Evolutionary conservation across 2,888 invertebrate species (phyloP).

Genomic region (Orthosia gothica): DNA sequence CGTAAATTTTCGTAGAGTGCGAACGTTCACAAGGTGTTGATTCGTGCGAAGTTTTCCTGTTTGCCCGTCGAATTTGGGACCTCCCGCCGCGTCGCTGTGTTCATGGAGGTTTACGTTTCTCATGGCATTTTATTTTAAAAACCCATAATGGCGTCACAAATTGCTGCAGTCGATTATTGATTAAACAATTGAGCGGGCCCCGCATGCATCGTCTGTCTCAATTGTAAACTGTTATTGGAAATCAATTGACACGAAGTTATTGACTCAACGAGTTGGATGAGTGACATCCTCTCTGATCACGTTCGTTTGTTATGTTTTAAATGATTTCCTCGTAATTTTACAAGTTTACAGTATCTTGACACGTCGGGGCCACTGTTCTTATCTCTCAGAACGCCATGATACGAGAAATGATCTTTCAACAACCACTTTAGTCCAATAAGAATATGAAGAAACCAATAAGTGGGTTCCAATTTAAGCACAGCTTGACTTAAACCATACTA

Average conservation of each 20-base stretch:
- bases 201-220: conserved; percentile 87
- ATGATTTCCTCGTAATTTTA: conserved; percentile 53
- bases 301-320: conserved; percentile 62
- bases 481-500: neutral
- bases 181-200: conserved; percentile 87
- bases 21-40: conserved; percentile 30
- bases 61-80: conserved; percentile 70
- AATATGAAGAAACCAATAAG: neutral
- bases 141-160: conserved; percentile 78
- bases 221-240: conserved; percentile 90
- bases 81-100: conserved; percentile 70
- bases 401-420: conserved; percentile 25
- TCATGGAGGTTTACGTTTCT: conserved; percentile 70
- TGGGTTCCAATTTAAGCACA: neutral
- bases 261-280: conserved; percentile 80
- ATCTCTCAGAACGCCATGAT: conserved; percentile 42
- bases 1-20: conserved; percentile 63
- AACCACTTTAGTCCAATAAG: conserved; percentile 9
- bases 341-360: conserved; percentile 50
- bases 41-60: conserved; percentile 71
- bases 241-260: conserved; percentile 88
- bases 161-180: conserved; percentile 83
- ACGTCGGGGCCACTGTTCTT: conserved; percentile 36
- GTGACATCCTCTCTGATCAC: conserved; percentile 71
- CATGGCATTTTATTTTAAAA: conserved; percentile 80